Evolutionary conservation across 2,113 vertebrate genomes (phyloP), one percentile per base, ranked within the genome.

Genomic region (Cynopterus brachyotis): DNA sequence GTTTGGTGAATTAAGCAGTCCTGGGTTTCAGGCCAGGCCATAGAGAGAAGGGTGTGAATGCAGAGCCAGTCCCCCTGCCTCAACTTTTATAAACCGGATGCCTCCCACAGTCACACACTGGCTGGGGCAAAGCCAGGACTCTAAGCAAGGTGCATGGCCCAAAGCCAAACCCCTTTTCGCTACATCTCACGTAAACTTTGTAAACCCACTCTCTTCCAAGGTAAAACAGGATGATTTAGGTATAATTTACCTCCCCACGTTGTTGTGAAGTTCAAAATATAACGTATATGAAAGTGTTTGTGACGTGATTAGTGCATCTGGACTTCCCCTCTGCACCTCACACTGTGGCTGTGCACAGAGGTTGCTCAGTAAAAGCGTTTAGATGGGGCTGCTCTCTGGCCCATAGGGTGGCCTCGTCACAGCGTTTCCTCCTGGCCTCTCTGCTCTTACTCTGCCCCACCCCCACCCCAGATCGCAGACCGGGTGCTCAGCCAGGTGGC

Each of bases 401-500:
- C 28, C 7, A 5, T 9, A 42, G 55, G 40, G n/a, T 30, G 9
- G 13, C 73, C 47, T 73, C n/a, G 6, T 9, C 37, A 1, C 8
- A 1, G 60, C 3, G 28, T 30, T 0, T 40, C 50, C 22, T 76
- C 66, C 37, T 15, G 30, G 20, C 67, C 45, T 35, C 78, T 42
- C 42, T 12, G 5, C 47, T 42, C 62, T 53, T 6, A 55, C 32
- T 19, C 13, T 3, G 3, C 26, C 72, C 60, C 30, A 7, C 10
- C 20, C 37, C 15, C 37, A 11, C 72, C 62, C 53, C 40, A n/a
- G 16, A 7, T 50, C 50, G 47, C 50, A 16, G 13, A 50, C 89
- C 91, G 57, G 86, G 82, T 93, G 86, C 47, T 32, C n/a, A 20
- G 95, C 66, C 95, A 95, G 96, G 87, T 55, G 90, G 88, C 62